Evolutionary conservation across 2,888 invertebrate genomes (phyloP).

Genomic region (Oasisia sp.): DNA sequence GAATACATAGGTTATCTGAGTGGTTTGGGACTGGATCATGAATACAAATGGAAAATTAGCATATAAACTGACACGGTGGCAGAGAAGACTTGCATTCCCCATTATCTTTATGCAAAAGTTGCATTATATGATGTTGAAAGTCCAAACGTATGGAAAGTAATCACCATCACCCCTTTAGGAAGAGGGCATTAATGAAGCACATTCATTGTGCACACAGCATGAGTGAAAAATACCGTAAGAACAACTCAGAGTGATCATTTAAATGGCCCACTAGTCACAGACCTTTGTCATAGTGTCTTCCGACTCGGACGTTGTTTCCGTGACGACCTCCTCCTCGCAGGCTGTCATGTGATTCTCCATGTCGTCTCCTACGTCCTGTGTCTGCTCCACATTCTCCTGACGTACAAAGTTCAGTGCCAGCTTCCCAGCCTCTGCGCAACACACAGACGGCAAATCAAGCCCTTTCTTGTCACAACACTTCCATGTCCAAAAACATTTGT

Average conservation of each 20-base stretch:
- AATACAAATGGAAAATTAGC: too few relatives aligned
- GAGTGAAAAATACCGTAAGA: background rate
- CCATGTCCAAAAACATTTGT: background rate
- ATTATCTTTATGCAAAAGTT: too few relatives aligned
- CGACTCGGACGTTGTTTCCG: slow-evolving; percentile 22
- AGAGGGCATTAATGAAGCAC: background rate
- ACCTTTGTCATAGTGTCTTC: slow-evolving; percentile 24
- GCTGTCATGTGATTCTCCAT: background rate
- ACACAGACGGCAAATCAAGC: background rate
- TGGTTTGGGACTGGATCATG: too few relatives aligned
- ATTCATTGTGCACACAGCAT: background rate
- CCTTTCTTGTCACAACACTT: background rate
- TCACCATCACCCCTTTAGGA: background rate
- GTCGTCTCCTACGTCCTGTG: slow-evolving; percentile 21
- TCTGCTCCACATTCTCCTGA: slow-evolving; percentile 41
- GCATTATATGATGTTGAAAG: too few relatives aligned
- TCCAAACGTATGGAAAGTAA: background rate
- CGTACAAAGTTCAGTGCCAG: slow-evolving; percentile 64
- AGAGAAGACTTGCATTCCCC: too few relatives aligned
- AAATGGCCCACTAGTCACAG: background rate
- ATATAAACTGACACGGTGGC: too few relatives aligned
- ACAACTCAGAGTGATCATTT: background rate
- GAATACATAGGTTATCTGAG: too few relatives aligned
- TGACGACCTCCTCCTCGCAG: background rate
- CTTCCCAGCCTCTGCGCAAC: slow-evolving; percentile 65